Base-by-base conservation (phyloP, 2,797 vertebrate genomes). In the Cirrhinus mrigala region DNA sequence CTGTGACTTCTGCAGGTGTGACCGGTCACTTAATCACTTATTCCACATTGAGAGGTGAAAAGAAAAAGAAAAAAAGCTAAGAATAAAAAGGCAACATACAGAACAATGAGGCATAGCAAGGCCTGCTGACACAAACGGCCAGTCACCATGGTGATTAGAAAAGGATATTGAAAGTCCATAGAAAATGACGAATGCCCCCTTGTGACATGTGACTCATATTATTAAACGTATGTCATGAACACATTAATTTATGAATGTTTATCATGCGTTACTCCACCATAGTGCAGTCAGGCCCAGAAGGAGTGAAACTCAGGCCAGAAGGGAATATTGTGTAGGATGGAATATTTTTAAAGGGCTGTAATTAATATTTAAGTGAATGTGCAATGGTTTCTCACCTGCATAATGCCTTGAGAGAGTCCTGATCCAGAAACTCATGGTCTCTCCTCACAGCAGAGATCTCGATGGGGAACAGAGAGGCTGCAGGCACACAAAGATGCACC, bases 371-470 rank as follows among this genome's bases (percentile, higher is more conserved):
- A 58, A 77, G 50, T 58, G 37, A 84, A 84, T 69, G 58, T 16
- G 52, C n/a, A 58, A 69, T 60, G 37, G 44, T 56, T 58, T 81
- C 86, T 87, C 92, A 97, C 96, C 96, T 96, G 96, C 96, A 96
- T 81, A 97, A 92, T 52, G 96, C 94, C 91, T 94, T 94, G 88
- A 97, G 92, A 81, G 95, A 96, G 90, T 97, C 96, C 88, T 95
- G 90, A 90, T 97, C 96, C 93, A 97, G 92, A 94, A 96, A 97
- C 89, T 91, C 79, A 90, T 96, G 96, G 89, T 97, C 95, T 84
- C 94, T 96, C 92, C 95, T 96, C 93, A 97, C 96, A 85, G 94
- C 93, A 0, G 89, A n/a, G 56, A 97, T 95, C 90, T 97, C 95
- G 24, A 96, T 88, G n/a, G 96, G 96, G 89, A 97, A 96, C 50